These are phyloP conservation scores for Leptodactylus fuscus DNA, from an alignment of 2,113 vertebrate species.

Conservation along the genomic window DNA sequence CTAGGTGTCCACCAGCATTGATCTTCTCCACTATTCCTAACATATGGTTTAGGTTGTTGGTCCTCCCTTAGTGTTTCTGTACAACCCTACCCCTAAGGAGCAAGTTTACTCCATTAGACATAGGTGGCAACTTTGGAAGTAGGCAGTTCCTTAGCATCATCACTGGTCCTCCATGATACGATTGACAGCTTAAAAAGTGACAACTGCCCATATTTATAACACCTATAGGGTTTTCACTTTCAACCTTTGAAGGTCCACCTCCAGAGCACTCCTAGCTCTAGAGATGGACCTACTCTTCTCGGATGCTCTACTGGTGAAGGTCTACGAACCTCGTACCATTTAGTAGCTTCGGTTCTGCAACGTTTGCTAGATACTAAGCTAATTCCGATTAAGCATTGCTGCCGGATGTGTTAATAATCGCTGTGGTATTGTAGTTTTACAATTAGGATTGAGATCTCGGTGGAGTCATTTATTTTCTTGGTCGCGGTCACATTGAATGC, in stretches of 20 bases:
- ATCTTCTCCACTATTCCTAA: too few relatives aligned
- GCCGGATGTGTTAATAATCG: background rate
- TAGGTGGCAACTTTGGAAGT: too few relatives aligned
- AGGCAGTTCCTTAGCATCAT: background rate
- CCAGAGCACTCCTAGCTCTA: background rate
- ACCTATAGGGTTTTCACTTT: background rate
- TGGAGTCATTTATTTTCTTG: conserved; percentile 32
- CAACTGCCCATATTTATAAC: background rate
- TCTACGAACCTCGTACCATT: too few relatives aligned
- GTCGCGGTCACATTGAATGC: conserved; percentile 15
- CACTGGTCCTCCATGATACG: background rate
- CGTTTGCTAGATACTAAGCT: background rate
- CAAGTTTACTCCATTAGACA: too few relatives aligned
- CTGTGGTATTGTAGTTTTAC: conserved; percentile 13
- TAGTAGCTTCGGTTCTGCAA: background rate
- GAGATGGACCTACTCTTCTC: background rate
- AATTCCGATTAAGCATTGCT: background rate
- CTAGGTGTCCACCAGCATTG: too few relatives aligned
- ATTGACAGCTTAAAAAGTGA: background rate
- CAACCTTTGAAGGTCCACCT: background rate
- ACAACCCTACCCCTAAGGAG: too few relatives aligned
- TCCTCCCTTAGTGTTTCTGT: too few relatives aligned
- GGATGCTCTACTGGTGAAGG: background rate
- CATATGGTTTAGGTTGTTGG: too few relatives aligned
- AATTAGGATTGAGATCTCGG: background rate